Evolutionary conservation across 2,797 vertebrate species (phyloP).

Genomic region (Hapalemur alaotrensis): DNA sequence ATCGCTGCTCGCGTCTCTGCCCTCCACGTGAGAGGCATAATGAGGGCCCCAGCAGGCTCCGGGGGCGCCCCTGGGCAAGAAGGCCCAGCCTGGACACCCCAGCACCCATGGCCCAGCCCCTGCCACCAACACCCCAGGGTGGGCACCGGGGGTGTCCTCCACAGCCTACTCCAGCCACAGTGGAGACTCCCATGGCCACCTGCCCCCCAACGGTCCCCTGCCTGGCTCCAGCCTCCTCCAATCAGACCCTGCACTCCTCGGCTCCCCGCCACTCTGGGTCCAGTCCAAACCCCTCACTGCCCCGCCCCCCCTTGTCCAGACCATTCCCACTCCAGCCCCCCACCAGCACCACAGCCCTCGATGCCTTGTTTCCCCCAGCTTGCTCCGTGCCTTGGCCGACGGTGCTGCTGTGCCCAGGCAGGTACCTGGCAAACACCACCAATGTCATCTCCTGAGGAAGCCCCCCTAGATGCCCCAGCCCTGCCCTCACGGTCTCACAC

Average conservation of each 20-base stretch:
- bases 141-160: background rate
- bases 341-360: background rate
- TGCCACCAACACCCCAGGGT: background rate
- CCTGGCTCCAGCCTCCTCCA: background rate
- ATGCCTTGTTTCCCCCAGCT: background rate
- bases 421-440: background rate
- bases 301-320: background rate
- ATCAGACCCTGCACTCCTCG: background rate
- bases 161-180: background rate
- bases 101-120: background rate
- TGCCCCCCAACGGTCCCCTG: background rate
- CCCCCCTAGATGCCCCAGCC: background rate
- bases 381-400: background rate
- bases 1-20: conserved; percentile 81
- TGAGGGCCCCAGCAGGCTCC: conserved; percentile 82
- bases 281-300: background rate
- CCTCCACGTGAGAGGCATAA: conserved; percentile 76
- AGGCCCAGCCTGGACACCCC: conserved; percentile 30
- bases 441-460: background rate
- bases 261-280: background rate
- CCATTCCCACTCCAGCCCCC: background rate
- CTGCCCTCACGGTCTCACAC: background rate
- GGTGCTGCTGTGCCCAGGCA: background rate
- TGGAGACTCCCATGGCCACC: background rate
- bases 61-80: conserved; percentile 43